Conservation (phyloP, 2,113 vertebrate species). For the Phainopepla nitens region DNA sequence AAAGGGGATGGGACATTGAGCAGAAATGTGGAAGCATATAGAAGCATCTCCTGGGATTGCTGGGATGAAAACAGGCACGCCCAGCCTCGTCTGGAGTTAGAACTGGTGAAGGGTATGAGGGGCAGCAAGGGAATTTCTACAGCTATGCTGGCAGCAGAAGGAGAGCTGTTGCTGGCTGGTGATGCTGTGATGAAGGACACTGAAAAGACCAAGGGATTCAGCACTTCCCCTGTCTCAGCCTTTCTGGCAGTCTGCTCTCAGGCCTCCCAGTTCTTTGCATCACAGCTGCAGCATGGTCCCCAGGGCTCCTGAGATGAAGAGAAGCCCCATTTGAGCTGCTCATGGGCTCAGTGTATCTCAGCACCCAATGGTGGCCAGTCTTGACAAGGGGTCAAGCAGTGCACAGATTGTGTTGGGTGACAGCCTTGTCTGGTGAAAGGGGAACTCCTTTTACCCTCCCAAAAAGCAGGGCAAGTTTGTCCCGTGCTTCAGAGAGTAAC, state of each 20-base stretch:
- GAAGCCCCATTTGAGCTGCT: not conserved
- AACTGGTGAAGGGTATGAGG: not conserved
- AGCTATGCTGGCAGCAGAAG: not conserved
- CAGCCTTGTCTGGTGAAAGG: not conserved
- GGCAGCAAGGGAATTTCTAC: not conserved
- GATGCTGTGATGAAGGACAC: not conserved
- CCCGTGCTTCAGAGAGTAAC: not conserved
- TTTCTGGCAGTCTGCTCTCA: not conserved
- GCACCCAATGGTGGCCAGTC: not conserved
- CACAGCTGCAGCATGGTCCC: accelerated
- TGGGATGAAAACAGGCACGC: not conserved
- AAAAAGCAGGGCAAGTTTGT: not conserved
- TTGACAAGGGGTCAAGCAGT: not conserved
- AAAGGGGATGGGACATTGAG: not conserved
- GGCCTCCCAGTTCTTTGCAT: not conserved
- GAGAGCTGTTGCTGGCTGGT: not conserved
- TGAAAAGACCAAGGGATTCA: not conserved
- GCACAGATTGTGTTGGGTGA: not conserved
- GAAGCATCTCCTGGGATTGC: not conserved
- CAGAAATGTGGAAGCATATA: not conserved
- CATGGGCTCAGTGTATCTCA: not conserved
- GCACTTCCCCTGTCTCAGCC: not conserved
- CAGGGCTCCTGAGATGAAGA: not conserved
- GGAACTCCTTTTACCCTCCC: not conserved
- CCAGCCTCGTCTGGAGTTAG: not conserved